These are phyloP conservation scores for Avahi laniger DNA, from an alignment of 2,797 vertebrate genomes.

Conservation along the genomic window DNA sequence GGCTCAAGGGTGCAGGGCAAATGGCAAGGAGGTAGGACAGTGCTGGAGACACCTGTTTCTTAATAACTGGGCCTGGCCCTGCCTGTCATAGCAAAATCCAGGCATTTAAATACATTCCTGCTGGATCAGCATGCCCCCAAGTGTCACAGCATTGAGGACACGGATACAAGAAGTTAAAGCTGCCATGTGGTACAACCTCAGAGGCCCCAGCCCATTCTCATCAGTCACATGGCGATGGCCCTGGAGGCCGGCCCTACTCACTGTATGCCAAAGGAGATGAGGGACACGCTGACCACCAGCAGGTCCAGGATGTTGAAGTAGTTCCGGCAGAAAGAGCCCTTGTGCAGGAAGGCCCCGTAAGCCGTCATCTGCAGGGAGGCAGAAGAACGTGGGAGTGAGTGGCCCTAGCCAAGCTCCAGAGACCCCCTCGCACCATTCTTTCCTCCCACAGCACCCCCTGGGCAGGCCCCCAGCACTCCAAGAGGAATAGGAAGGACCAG, in stretches of 20 bases:
- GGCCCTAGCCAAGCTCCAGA: conserved; percentile 49
- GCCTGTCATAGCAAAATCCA: neutral
- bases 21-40: neutral
- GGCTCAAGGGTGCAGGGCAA: neutral
- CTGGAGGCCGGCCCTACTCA: conserved; percentile 86
- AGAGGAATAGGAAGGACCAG: neutral
- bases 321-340: conserved; percentile 99
- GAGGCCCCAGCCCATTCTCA: neutral
- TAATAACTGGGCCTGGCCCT: neutral
- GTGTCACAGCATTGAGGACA: neutral
- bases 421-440: neutral
- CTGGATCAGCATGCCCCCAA: neutral
- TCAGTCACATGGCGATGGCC: neutral
- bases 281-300: conserved; percentile 98
- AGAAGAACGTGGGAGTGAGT: conserved; percentile 68
- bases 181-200: fast-evolving
- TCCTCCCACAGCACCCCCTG: neutral
- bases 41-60: neutral
- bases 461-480: neutral
- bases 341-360: conserved; percentile 98
- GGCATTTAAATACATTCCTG: neutral
- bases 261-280: conserved; percentile 99
- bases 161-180: neutral
- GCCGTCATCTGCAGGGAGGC: conserved; percentile 94
- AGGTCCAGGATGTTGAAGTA: conserved; percentile 99